A percentile compares a stretch with the other conserved stretches of the same genome.
phyloP scores from a whole-genome alignment of 1,140 invertebrate species.

The Subanguina moxae region DNA sequence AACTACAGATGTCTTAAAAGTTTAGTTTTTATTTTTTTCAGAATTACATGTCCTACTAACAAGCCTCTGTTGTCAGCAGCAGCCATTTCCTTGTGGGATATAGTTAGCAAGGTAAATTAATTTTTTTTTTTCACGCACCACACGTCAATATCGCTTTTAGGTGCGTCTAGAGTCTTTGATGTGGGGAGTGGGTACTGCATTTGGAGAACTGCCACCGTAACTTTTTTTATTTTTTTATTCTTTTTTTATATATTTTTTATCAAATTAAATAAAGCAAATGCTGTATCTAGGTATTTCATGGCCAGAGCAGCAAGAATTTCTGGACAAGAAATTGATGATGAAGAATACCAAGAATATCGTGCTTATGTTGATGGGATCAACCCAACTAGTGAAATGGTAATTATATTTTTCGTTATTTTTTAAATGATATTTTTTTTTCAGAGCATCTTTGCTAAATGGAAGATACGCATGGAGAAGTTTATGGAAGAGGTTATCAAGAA shows the following conservation, averaged over 20 bases:
- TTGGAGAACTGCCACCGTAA: conserved; percentile 82
- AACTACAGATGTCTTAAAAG: background rate
- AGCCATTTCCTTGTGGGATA: conserved; percentile 70
- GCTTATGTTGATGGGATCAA: conserved; percentile 33
- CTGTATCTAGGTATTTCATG: conserved; percentile 75
- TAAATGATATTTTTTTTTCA: background rate
- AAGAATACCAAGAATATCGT: conserved; percentile 54
- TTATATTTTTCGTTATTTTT: background rate
- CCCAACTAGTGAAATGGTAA: conserved; percentile 33
- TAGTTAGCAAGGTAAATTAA: conserved; percentile 74
- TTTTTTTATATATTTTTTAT: no score
- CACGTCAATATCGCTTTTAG: conserved; percentile 27
- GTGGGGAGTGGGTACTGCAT: conserved; percentile 92
- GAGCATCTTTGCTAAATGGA: background rate
- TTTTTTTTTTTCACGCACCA: background rate
- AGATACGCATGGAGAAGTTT: conserved; percentile 67
- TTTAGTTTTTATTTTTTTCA: conserved; percentile 42
- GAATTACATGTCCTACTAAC: conserved; percentile 62
- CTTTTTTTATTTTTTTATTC: no score
- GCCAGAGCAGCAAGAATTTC: conserved; percentile 70
- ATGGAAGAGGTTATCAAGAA: conserved; percentile 87
- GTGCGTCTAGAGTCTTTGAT: conserved; percentile 92
- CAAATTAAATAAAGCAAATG: no score
- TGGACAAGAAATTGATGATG: conserved; percentile 58
- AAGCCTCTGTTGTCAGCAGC: conserved; percentile 4